Conservation (phyloP, 2,797 vertebrate genomes). For the Taeniopygia guttata region DNA sequence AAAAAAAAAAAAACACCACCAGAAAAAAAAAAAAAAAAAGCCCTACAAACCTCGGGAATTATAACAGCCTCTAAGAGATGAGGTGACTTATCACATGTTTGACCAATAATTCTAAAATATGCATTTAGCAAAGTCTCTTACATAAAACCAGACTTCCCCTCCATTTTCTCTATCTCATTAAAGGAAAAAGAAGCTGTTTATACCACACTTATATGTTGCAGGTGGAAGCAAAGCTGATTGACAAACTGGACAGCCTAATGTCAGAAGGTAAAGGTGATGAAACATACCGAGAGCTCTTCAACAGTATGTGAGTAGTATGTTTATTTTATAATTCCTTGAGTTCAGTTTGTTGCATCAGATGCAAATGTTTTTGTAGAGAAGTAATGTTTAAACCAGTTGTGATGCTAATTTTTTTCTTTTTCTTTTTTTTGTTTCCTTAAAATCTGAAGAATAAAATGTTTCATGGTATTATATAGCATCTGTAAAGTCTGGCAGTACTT, state of each 20-base stretch:
- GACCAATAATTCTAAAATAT: constrained; percentile 25
- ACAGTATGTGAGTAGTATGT: constrained; percentile 86
- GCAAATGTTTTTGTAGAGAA: neutral
- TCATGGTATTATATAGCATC: neutral
- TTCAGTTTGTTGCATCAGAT: neutral
- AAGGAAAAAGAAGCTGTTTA: constrained; percentile 39
- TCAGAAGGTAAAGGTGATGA: constrained; percentile 98
- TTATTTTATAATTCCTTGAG: constrained; percentile 23
- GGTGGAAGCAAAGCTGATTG: constrained; percentile 98
- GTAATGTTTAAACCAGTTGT: neutral
- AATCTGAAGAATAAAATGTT: neutral
- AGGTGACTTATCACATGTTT: constrained; percentile 37
- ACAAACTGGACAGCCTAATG: constrained; percentile 98
- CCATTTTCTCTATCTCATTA: neutral
- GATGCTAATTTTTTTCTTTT: neutral
- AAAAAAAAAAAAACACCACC: neutral
- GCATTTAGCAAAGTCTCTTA: constrained; percentile 1
- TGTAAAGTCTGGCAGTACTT: constrained; percentile 37
- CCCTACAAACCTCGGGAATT: constrained; percentile 14
- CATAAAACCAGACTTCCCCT: neutral
- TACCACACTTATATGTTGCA: constrained; percentile 70
- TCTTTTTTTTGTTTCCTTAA: neutral
- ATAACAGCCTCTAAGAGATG: constrained; percentile 41
- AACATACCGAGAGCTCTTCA: constrained; percentile 94
- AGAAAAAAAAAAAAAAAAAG: neutral